phyloP scores from a whole-genome alignment of 1,140 invertebrate genomes.

The Lineus longissimus region DNA sequence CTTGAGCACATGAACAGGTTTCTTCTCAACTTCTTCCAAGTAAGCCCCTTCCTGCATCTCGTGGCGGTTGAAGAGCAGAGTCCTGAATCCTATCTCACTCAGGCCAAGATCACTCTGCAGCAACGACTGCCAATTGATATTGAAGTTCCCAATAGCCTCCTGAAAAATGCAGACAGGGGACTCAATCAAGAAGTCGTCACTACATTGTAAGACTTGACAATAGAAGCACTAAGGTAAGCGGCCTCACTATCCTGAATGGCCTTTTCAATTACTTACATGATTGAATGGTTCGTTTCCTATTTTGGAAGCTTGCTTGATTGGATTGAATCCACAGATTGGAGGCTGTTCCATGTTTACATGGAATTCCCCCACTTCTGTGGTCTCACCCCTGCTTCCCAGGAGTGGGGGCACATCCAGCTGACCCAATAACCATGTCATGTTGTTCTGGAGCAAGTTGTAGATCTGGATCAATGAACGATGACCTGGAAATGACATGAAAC shows the following conservation, averaged over 20 bases:
- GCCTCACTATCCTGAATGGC: too few relatives aligned
- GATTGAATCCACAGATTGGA: conserved; percentile 26
- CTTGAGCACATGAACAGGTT: conserved; percentile 37
- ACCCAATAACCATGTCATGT: conserved; percentile 36
- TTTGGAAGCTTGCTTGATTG: conserved; percentile 28
- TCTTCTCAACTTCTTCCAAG: conserved; percentile 46
- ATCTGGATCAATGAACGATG: conserved; percentile 24
- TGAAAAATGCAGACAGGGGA: conserved; percentile 24
- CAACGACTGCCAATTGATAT: conserved; percentile 37
- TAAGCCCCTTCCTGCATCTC: conserved; percentile 46
- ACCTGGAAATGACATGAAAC: conserved; percentile 24
- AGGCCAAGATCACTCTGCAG: conserved; percentile 45
- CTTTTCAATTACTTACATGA: conserved; percentile 43
- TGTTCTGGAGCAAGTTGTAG: conserved; percentile 36
- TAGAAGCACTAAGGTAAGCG: too few relatives aligned
- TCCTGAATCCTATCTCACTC: conserved; percentile 38
- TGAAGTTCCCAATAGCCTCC: conserved; percentile 32
- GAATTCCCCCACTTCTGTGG: background rate
- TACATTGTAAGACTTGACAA: background rate
- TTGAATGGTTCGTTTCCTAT: conserved; percentile 39
- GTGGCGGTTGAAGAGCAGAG: conserved; percentile 43
- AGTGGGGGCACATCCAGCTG: conserved; percentile 38
- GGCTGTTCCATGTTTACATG: background rate
- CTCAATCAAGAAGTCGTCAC: background rate
- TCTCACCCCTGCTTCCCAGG: background rate